Evolutionary conservation across 1,140 invertebrate species (phyloP).

Genomic region (Thaumetopoea pityocampa): DNA sequence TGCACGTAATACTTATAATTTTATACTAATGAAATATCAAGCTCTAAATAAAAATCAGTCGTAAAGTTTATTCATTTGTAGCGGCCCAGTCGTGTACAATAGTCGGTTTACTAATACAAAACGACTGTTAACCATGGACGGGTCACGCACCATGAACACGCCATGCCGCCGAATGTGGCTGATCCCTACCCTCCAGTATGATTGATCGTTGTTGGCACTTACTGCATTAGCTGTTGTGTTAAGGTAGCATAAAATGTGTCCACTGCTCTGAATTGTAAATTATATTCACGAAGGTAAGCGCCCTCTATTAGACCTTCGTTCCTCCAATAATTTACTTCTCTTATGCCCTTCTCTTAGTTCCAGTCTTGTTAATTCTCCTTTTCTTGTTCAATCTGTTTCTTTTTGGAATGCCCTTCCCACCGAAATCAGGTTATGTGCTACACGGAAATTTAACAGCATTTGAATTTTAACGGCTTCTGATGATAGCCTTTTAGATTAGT

Average conservation of each 20-base stretch:
- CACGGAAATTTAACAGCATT: no score
- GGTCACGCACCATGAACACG: conserved; percentile 42
- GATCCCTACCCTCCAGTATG: conserved; percentile 44
- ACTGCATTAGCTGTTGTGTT: conserved; percentile 27
- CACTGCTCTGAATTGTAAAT: conserved; percentile 1
- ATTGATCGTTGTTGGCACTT: conserved; percentile 54
- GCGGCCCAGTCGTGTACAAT: conserved; percentile 10
- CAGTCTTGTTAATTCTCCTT: no score
- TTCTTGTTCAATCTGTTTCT: no score
- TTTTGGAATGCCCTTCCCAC: no score
- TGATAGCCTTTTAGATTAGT: no score
- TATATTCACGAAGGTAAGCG: neutral
- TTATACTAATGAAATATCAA: no score
- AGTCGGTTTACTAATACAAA: conserved; percentile 24
- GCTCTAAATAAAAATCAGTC: no score
- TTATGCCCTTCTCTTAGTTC: no score
- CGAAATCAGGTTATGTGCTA: no score
- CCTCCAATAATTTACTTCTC: no score
- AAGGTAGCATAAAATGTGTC: conserved; percentile 11
- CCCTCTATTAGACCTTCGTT: neutral
- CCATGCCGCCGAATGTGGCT: conserved; percentile 33
- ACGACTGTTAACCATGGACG: conserved; percentile 30
- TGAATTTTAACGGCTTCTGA: no score
- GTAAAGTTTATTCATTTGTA: conserved; percentile 14
- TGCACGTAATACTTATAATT: no score